phyloP scores from a whole-genome alignment of 2,797 vertebrate species.

The Alca torda region DNA sequence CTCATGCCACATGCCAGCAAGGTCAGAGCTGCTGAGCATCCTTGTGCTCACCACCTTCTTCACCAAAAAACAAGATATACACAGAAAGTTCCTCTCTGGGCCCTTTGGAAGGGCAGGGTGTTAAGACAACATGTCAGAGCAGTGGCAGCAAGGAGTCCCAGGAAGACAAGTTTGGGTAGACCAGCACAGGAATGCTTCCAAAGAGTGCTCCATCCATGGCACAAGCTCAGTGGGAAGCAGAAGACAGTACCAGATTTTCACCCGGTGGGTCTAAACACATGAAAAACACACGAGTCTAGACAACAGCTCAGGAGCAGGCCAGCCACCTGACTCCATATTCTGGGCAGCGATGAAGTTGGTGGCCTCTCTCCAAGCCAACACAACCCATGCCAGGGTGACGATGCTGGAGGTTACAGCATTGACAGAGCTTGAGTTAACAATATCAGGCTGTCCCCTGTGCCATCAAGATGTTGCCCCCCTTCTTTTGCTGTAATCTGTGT shows the following conservation, averaged over 20 bases:
- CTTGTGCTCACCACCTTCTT: background rate
- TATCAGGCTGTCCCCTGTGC: background rate
- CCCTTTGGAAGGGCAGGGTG: background rate
- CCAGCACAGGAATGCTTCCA: background rate
- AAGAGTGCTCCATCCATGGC: accelerated
- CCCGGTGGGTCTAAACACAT: background rate
- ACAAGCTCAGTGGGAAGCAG: background rate
- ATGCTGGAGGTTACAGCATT: background rate
- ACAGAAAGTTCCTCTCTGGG: background rate
- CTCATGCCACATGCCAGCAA: background rate
- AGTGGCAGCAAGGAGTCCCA: background rate
- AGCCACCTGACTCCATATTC: background rate
- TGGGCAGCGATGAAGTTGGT: background rate
- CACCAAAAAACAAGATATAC: background rate
- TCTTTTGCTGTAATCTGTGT: background rate
- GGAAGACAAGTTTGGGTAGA: background rate
- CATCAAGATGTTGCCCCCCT: background rate
- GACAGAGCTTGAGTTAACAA: background rate
- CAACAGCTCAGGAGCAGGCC: accelerated
- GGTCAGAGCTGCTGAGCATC: background rate
- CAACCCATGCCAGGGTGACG: background rate
- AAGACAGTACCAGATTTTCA: background rate
- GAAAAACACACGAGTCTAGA: background rate
- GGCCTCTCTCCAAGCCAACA: background rate
- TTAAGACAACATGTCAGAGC: background rate